Evolutionary conservation across 2,888 invertebrate genomes (phyloP), one percentile per base, ranked within the genome.

Genomic region (Nysson spinosus): DNA sequence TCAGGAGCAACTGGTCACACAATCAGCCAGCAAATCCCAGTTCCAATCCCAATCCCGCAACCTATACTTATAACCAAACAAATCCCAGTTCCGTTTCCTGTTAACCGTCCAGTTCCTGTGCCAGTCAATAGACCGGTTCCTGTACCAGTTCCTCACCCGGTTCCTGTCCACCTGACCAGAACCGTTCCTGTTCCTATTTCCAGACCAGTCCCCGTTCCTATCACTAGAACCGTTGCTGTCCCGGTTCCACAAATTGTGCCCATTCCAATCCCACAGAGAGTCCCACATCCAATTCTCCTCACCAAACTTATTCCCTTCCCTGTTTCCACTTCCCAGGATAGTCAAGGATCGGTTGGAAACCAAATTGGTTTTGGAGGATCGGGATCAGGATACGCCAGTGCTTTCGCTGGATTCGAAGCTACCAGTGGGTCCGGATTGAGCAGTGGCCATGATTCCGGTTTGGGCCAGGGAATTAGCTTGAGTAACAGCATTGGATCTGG

Each of bases 1-100:
- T 5, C 6, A 1, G 24, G 24, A 24, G 5, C n/a, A n/a, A n/a
- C n/a, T n/a, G n/a, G 5, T 30, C 30, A 30, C 4, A n/a, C 30
- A 30, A 11, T 7, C 74, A 1, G 54, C 72, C 4, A 28, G 28
- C 28, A 28, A 28, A n/a, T 28, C 3, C 67, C 75, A 4, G 58
- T 75, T 14, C 28, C 28, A 3, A n/a, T 56, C 11, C 4, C 51
- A 0, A 50, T 51, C 0, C 57, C 57, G 2, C 28, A 52, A 0
- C 20, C 57, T 0, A 28, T 43, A 7, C 37, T 52, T 5, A 2
- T 43, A 4, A 16, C 12, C 14, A 34, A 16, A 14, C 34, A 12
- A 1, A 3, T 34, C 6, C 5, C 16, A 5, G n/a, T n/a, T n/a
- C n/a, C n/a, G n/a, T n/a, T n/a, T n/a, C n/a, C n/a, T n/a, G n/a